Percentiles rank a stretch among this genome's conserved stretches.
These are phyloP conservation scores for Lasioglossum oenotherae DNA, from an alignment of 2,888 invertebrate species.

Conservation along the genomic window DNA sequence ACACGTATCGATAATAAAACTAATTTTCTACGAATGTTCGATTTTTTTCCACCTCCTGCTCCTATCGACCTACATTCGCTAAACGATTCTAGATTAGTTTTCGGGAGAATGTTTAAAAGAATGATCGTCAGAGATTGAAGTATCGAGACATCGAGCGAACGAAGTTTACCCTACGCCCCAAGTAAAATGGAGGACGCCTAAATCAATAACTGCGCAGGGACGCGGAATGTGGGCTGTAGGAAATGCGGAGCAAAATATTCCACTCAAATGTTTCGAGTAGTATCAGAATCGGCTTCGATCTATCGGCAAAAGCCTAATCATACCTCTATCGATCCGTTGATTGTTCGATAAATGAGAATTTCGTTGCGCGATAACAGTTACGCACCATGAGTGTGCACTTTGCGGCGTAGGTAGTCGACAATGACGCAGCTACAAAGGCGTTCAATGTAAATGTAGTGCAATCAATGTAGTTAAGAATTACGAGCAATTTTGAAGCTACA, in stretches of 20 bases:
- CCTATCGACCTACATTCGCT: neutral
- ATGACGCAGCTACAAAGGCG: neutral
- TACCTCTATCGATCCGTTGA: neutral
- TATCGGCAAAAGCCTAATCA: neutral
- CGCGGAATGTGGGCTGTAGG: neutral
- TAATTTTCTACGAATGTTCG: constrained; percentile 44
- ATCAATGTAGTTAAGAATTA: too few species aligned
- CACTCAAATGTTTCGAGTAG: neutral
- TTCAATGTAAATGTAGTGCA: neutral
- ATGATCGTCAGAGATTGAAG: neutral
- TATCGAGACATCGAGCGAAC: neutral
- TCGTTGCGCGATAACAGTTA: neutral
- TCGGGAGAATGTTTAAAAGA: neutral
- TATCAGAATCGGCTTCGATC: neutral
- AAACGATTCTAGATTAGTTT: neutral
- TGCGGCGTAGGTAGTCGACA: neutral
- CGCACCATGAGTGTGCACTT: neutral
- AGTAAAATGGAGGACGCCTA: constrained; percentile 20
- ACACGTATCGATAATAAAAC: constrained; percentile 38
- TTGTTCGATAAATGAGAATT: neutral
- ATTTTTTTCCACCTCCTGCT: neutral
- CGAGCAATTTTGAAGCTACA: neutral
- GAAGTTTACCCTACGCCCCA: neutral
- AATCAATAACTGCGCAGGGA: constrained; percentile 14
- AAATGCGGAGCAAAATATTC: constrained; percentile 16